phyloP scores from a whole-genome alignment of 2,888 invertebrate species.

The Spatulosminthurus flaviceps region DNA sequence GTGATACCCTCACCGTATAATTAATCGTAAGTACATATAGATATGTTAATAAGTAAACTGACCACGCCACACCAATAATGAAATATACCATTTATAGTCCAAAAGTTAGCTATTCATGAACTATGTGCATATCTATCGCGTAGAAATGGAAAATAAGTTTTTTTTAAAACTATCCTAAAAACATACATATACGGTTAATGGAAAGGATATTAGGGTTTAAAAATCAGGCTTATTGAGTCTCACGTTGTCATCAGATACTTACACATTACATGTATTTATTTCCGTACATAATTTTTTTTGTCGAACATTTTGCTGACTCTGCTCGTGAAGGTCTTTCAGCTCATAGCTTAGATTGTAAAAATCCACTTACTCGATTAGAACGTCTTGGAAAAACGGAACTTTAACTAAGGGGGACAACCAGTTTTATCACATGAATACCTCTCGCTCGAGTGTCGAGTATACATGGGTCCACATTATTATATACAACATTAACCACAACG shows the following conservation, averaged over 20 bases:
- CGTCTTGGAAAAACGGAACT: background rate
- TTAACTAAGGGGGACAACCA: background rate
- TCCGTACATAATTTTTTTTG: background rate
- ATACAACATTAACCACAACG: too few species aligned
- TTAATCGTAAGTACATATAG: background rate
- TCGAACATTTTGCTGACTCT: background rate
- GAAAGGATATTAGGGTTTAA: background rate
- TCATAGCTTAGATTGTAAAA: constrained; percentile 15
- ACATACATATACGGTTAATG: background rate
- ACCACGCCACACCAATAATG: constrained; percentile 3
- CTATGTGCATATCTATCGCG: too few species aligned
- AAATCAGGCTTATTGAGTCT: background rate
- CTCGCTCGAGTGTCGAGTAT: too few species aligned
- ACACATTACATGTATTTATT: too few species aligned
- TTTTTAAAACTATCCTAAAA: background rate
- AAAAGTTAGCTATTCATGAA: background rate
- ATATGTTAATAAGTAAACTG: background rate
- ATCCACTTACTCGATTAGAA: background rate
- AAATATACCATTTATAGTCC: background rate
- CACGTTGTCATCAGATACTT: background rate
- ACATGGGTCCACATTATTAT: background rate
- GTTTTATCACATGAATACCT: background rate
- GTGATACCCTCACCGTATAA: too few species aligned
- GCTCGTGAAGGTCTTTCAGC: constrained; percentile 24
- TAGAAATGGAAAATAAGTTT: constrained; percentile 1